Base-by-base conservation (phyloP, 2,888 invertebrate species). In the Nymphalis c-album region DNA sequence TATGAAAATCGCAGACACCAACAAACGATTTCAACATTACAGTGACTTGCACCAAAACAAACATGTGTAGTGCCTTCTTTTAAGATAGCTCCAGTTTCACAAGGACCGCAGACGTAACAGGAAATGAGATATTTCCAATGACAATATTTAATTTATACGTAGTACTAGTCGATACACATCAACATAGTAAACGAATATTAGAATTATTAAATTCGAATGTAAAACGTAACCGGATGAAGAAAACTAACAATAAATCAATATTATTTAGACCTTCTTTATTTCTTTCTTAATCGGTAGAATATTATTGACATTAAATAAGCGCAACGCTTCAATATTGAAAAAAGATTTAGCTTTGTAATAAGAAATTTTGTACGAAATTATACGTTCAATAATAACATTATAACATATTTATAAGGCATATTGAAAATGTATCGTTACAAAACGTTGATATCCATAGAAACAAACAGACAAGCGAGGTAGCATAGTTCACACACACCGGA, bases 401-500 rank as follows among this genome's bases (percentile, higher is more conserved):
- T 7, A 17, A 48, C n/a, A 40, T 18, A 2, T 26, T 26, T 4
- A 17, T 17, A 51, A 26, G 16, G 18, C 16, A 55, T 31, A 35
- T 55, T 35, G 17, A 26, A 22, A 18, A 22, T 55, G 4, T 35
- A 35, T 40, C 35, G 57, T 57, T 57, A 57, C 35, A 57, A 77
- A 80, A 75, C 83, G 84, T 86, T 85, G 81, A 85, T 86, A 80
- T 83, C 86, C 85, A 86, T 86, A 83, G 85, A 75, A 71, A 77
- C 77, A 63, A 70, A 66, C 47, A 68, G 63, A 53, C 64, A 67
- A 69, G 78, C 85, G 87, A 89, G 87, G 89, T 88, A 88, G 84
- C 86, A 84, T 72, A 71, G 76, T 86, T 86, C 88, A 86, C 87
- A 88, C 83, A 84, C 80, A 76, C 77, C 88, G 90, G 89, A 90